Percentiles rank a stretch among this genome's conserved stretches.
Conservation (phyloP, 64 coral and sea anemone genomes). For the Acropora yongei region DNA sequence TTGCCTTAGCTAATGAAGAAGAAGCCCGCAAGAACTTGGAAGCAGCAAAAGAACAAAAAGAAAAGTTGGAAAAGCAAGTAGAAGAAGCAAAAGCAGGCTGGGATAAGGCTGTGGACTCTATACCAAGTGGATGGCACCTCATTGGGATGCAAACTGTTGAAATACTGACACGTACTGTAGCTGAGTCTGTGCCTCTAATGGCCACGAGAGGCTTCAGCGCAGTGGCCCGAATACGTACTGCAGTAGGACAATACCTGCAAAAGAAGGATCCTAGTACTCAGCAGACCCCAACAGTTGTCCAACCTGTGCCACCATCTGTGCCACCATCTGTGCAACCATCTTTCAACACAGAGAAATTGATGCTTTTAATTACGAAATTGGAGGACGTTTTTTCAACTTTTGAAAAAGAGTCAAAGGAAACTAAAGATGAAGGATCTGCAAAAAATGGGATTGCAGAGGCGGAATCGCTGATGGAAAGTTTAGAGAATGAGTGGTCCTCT, state of each 20-base stretch:
- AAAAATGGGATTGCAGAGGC: not conserved
- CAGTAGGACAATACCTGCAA: not conserved
- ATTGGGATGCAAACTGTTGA: not conserved
- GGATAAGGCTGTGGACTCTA: slow-evolving; percentile 18
- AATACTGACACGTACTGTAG: not conserved
- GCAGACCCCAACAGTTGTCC: not conserved
- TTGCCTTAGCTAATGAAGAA: not conserved
- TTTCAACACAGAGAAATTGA: not conserved
- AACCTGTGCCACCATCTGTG: no score
- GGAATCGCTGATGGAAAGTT: not conserved
- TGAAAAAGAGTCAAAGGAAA: not conserved
- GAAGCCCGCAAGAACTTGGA: not conserved
- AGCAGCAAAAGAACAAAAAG: not conserved
- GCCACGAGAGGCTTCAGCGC: no score
- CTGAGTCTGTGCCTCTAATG: not conserved
- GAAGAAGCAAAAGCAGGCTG: not conserved
- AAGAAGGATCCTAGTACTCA: not conserved
- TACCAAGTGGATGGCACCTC: not conserved
- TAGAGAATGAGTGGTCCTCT: not conserved
- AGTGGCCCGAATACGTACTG: rapidly evolving
- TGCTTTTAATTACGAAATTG: not conserved
- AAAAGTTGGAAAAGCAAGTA: not conserved
- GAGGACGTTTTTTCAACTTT: not conserved
- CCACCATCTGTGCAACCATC: no score
- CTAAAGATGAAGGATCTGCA: not conserved